Evolutionary conservation across 2,113 vertebrate species (phyloP).

Genomic region (Alces alces): DNA sequence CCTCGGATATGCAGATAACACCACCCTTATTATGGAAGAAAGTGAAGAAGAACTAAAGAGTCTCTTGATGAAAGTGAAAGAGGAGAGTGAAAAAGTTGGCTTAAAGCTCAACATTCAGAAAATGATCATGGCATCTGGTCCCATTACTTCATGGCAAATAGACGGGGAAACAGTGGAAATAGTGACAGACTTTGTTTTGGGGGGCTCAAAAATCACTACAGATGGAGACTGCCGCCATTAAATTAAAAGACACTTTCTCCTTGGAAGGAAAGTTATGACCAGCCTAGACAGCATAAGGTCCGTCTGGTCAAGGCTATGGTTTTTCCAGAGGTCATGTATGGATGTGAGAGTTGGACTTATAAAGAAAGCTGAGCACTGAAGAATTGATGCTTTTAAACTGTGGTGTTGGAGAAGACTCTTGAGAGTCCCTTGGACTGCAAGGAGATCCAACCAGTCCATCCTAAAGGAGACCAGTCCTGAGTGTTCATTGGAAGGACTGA

Average conservation of each 20-base stretch:
- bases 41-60: background rate
- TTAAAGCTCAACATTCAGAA: background rate
- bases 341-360: background rate
- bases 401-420: background rate
- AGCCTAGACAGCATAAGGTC: background rate
- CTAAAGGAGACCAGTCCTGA: background rate
- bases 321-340: background rate
- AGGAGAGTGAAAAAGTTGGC: background rate
- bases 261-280: background rate
- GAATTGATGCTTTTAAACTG: background rate
- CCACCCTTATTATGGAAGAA: background rate
- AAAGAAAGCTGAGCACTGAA: background rate
- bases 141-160: background rate
- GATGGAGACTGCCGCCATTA: background rate
- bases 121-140: background rate
- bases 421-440: background rate
- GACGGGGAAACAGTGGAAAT: background rate
- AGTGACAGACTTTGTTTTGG: background rate
- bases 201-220: background rate
- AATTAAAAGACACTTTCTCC: background rate
- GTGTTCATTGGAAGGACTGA: background rate
- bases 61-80: background rate
- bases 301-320: background rate
- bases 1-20: background rate
- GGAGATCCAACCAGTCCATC: background rate